Base-by-base conservation (phyloP, 2,888 invertebrate genomes). In the Erannis defoliaria region DNA sequence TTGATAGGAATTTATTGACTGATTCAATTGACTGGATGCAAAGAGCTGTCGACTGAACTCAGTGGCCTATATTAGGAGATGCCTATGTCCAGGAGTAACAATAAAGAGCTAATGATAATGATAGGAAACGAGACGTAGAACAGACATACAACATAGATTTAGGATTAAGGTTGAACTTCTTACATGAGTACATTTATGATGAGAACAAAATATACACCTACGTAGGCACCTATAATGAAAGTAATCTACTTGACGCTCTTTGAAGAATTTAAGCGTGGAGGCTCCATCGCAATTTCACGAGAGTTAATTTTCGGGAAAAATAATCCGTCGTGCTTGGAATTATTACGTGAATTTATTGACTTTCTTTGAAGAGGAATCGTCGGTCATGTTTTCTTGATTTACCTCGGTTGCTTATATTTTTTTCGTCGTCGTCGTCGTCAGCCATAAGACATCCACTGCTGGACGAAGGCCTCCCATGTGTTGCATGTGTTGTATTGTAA, bases 281-380 rank as follows among this genome's bases (percentile, higher is more conserved):
- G 42, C 42, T 40, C 8, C 14, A 9, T 6, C 29, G 8, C 29
- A 54, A 54, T 54, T 33, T 4, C 16, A n/a, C 35, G 40, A 23
- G 29, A 51, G 37, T 38, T 40, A 51, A 51, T 51, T 51, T 51
- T 16, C 16, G 29, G 23, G 38, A 51, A 51, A 51, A 51, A 51
- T 51, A 40, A 38, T 51, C 29, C 38, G 18, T 5, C 38, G 51
- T 51, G 51, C 29, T 18, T 40, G 18, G 38, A 51, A 51, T 51
- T 51, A 51, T 51, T 37, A 50, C 23, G 50, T 10, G 37, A 21
- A 35, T 37, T 23, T 50, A 50, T 50, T 26, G 37, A 23, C 50
- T 23, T 23, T 14, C 37, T 23, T 50, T 50, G 37, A 37, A 37
- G 23, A 23, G 23, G 23, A 35, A 48, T 49, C 23, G 48, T 5